Base-by-base conservation (phyloP, 1,140 invertebrate genomes). In the Sesamia nonagrioides region DNA sequence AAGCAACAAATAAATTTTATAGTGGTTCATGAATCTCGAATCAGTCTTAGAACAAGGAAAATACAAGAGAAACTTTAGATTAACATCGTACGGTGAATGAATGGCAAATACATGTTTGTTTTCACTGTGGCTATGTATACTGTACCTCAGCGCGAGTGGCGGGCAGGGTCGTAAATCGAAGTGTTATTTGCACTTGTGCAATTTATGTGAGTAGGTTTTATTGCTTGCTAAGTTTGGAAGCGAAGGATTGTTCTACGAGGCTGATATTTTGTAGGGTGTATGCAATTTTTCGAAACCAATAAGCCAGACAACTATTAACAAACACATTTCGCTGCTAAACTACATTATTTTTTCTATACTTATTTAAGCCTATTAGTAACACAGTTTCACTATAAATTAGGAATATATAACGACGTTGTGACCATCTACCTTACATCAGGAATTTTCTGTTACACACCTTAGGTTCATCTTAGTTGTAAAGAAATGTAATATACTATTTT, bases 201-300 rank as follows among this genome's bases (percentile, higher is more conserved):
- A 60, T 27, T 60, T 60, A 60, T 60, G 56, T 15, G 56, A 33
- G 15, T 6, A 33, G 7, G 56, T 60, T 60, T 60, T 60, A 60
- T 60, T 33, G 56, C 18, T 60, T 18, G 17, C n/a, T n/a, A n/a
- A 45, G 8, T 11, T 56, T 13, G 54, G 21, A 11, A 60, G 21
- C 54, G 18, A 58, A 33, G 27, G 52, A 56, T 56, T 56, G 21
- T 58, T 33, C 7, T 5, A 40, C 6, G 18, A 27, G 13, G 8
- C 18, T 58, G 21, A 13, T 13, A 27, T 27, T 27, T 58, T 35
- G 27, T 60, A n/a, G 6, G 52, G 33, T 60, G 9, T 60, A 17
- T n/a, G 2, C 5, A 40, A 9, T 40, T 9, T 21, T 54, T 54
- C 18, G 18, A 6, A 6, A 27, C 27, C 27, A 27, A 27, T 3